phyloP scores from a whole-genome alignment of 2,888 invertebrate species.

The Rotaria magnacalcarata region DNA sequence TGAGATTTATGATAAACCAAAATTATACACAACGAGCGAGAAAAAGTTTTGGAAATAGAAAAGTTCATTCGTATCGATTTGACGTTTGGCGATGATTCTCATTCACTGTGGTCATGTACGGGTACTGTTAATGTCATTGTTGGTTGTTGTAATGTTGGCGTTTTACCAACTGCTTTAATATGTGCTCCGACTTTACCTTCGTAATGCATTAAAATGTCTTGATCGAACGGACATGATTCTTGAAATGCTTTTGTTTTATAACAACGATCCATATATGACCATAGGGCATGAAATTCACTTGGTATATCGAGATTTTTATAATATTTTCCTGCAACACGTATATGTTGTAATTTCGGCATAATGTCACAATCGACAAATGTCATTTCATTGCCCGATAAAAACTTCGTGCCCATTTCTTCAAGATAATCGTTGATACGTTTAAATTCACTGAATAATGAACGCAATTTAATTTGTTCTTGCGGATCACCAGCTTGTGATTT shows the following conservation, averaged over 20 bases:
- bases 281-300: conserved; percentile 72
- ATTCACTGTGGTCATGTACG: neutral
- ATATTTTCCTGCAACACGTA: conserved; percentile 80
- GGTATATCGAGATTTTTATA: conserved; percentile 65
- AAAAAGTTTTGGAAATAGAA: neutral
- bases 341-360: conserved; percentile 96
- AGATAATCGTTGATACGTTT: conserved; percentile 62
- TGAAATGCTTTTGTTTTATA: conserved; percentile 96
- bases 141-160: conserved; percentile 74
- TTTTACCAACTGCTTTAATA: conserved; percentile 43
- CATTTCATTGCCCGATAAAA: conserved; percentile 92
- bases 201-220: conserved; percentile 98
- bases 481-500: conserved; percentile 39
- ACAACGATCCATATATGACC: conserved; percentile 97
- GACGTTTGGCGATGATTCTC: too few relatives aligned
- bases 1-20: neutral
- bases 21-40: neutral
- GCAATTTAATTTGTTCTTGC: conserved; percentile 40
- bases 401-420: conserved; percentile 71
- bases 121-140: conserved; percentile 94
- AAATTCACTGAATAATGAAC: conserved; percentile 50
- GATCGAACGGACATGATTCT: conserved; percentile 95
- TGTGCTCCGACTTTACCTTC: conserved; percentile 49
- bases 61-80: neutral
- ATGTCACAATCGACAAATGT: conserved; percentile 98